phyloP scores from a whole-genome alignment of 2,797 vertebrate species.

The Anisognathus igniventris region DNA sequence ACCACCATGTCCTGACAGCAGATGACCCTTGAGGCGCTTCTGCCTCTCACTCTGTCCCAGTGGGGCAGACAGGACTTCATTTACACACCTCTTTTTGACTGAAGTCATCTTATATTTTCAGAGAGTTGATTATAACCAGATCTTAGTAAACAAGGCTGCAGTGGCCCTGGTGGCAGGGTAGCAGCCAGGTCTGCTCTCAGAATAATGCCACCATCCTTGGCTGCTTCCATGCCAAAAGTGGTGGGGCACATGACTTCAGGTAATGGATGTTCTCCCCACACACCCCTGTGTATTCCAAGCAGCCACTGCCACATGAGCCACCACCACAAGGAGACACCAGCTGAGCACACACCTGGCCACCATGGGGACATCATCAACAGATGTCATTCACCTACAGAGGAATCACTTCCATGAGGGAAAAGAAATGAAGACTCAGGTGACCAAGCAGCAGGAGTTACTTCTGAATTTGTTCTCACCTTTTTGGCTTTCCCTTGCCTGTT shows the following conservation, averaged over 20 bases:
- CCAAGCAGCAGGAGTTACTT: background rate
- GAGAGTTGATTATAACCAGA: background rate
- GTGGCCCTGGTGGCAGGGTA: background rate
- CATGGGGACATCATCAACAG: accelerated
- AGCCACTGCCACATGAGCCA: background rate
- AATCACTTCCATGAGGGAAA: background rate
- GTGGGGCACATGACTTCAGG: accelerated
- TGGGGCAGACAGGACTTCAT: background rate
- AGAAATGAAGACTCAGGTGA: background rate
- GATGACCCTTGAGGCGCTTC: background rate
- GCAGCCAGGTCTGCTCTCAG: background rate
- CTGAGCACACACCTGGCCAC: accelerated
- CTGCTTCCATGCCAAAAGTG: background rate
- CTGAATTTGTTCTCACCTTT: background rate
- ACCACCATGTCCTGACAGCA: background rate
- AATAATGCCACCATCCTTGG: background rate
- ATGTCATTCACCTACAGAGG: background rate
- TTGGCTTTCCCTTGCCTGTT: background rate
- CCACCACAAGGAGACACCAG: background rate
- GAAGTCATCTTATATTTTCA: background rate
- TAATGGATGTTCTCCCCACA: accelerated
- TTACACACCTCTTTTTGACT: background rate
- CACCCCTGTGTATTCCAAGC: background rate
- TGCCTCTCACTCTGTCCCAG: background rate
- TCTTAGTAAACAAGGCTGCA: background rate